These are phyloP conservation scores for Lithophane ornitopus DNA, from an alignment of 2,888 invertebrate genomes.

Conservation along the genomic window DNA sequence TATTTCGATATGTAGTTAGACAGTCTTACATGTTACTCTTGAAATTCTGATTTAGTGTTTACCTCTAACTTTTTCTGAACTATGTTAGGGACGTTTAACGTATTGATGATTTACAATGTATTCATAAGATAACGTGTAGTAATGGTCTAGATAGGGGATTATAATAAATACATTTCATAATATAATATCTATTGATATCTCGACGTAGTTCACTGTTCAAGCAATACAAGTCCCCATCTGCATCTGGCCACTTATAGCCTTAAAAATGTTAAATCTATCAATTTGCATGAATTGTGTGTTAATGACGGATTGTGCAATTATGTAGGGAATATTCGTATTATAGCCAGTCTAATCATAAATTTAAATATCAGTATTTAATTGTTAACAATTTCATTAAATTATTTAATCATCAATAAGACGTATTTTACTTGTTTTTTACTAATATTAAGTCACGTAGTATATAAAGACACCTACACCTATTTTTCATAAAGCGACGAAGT, in stretches of 20 bases:
- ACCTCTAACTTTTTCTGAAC: conserved; percentile 48
- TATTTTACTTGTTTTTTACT: conserved; percentile 28
- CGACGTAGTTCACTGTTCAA: conserved; percentile 40
- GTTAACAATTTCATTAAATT: conserved; percentile 87
- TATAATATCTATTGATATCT: conserved; percentile 19
- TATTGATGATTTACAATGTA: conserved; percentile 58
- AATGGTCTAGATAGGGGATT: conserved; percentile 47
- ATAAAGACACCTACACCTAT: no score
- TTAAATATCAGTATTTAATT: conserved; percentile 86
- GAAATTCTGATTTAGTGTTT: conserved; percentile 51
- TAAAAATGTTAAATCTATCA: conserved; percentile 40
- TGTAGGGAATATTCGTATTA: conserved; percentile 76
- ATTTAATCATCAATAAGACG: conserved; percentile 79
- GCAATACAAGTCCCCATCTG: conserved; percentile 15
- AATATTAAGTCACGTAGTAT: no score
- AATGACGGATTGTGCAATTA: conserved; percentile 80
- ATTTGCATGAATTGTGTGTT: conserved; percentile 61
- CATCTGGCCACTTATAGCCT: conserved; percentile 35
- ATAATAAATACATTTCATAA: conserved; percentile 24
- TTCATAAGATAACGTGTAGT: conserved; percentile 54
- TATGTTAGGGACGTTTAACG: conserved; percentile 49
- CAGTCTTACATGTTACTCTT: conserved; percentile 49
- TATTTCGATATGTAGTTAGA: conserved; percentile 58
- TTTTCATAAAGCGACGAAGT: no score
- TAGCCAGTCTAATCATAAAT: conserved; percentile 73